Conservation (phyloP, 2,888 invertebrate species). For the Catocala fraxini region DNA sequence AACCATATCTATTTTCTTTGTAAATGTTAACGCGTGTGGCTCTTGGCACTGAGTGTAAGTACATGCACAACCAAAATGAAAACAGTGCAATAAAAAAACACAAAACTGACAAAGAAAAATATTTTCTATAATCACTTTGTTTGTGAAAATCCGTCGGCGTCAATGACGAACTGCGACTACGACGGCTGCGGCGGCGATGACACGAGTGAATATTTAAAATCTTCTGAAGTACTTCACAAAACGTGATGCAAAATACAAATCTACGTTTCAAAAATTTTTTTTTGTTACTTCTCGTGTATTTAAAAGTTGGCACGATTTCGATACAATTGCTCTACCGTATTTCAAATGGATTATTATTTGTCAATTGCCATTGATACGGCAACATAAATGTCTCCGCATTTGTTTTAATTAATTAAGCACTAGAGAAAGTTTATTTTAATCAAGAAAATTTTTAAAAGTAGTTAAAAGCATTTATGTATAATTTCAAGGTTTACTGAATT, state of each 20-base stretch:
- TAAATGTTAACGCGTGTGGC: constrained; percentile 61
- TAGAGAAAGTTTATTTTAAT: constrained; percentile 6
- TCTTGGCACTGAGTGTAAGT: constrained; percentile 68
- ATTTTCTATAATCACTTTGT: constrained; percentile 71
- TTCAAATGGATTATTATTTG: constrained; percentile 11
- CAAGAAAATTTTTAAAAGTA: constrained; percentile 17
- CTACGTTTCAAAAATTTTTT: constrained; percentile 24
- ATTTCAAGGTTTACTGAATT: neutral
- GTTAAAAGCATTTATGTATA: constrained; percentile 2
- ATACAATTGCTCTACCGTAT: constrained; percentile 21
- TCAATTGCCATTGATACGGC: constrained; percentile 7
- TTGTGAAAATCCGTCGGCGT: constrained; percentile 58
- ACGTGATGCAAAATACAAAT: constrained; percentile 26
- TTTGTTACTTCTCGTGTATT: constrained; percentile 26
- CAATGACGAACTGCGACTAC: constrained; percentile 53
- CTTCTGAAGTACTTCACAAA: constrained; percentile 12
- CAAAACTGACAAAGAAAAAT: constrained; percentile 50
- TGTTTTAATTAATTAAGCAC: constrained; percentile 2
- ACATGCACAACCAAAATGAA: constrained; percentile 54
- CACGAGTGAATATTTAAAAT: constrained; percentile 31
- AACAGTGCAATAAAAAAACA: constrained; percentile 60
- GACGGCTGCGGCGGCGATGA: constrained; percentile 31
- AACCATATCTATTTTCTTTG: constrained; percentile 64
- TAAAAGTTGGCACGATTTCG: constrained; percentile 29
- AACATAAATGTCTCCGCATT: neutral